Evolutionary conservation across 1,140 invertebrate species (phyloP).

Genomic region (Drosophila tristis): DNA sequence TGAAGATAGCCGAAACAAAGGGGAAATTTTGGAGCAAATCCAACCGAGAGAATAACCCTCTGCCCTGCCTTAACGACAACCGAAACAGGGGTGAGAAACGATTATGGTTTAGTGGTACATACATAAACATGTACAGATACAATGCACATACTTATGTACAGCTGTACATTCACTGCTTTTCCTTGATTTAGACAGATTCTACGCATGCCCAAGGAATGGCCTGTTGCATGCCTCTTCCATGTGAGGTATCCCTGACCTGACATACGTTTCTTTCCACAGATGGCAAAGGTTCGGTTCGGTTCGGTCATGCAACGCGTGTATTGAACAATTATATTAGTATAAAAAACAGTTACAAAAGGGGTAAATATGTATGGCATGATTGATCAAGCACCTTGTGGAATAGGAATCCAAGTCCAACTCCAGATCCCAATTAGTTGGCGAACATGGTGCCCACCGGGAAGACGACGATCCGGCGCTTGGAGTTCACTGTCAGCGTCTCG

Average conservation of each 20-base stretch:
- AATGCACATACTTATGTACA: background rate
- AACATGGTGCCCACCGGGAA: constrained; percentile 79
- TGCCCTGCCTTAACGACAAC: constrained; percentile 6
- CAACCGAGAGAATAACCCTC: constrained; percentile 6
- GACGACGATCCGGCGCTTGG: constrained; percentile 58
- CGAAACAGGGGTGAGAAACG: background rate
- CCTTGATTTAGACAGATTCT: background rate
- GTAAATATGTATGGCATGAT: constrained; percentile 23
- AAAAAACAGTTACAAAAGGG: background rate
- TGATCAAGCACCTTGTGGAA: constrained; percentile 26
- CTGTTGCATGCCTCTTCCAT: no score
- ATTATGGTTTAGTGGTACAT: background rate
- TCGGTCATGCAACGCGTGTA: no score
- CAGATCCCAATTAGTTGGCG: constrained; percentile 55
- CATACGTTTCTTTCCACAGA: no score
- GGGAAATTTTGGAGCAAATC: constrained; percentile 7
- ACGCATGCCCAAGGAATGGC: constrained; percentile 8
- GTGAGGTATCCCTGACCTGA: no score
- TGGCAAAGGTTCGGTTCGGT: no score
- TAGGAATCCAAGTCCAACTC: constrained; percentile 1
- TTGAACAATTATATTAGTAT: background rate
- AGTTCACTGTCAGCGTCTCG: constrained; percentile 49
- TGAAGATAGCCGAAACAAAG: constrained; percentile 28
- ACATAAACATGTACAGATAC: constrained; percentile 2
- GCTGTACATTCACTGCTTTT: background rate